Conservation (phyloP, 2,797 vertebrate species). For the Spinibarbus caldwelli region DNA sequence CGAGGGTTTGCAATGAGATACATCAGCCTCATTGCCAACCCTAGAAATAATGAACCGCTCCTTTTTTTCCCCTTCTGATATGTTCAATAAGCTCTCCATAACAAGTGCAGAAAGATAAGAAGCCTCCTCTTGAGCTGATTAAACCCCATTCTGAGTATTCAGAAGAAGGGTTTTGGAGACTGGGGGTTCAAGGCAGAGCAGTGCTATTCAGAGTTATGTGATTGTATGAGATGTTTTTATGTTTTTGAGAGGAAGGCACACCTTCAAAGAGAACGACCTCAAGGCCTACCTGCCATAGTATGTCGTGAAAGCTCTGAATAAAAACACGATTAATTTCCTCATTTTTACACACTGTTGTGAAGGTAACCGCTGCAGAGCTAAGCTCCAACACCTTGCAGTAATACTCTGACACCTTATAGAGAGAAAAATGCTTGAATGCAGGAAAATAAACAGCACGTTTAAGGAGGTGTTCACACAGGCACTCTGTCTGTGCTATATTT, state of each 20-base stretch:
- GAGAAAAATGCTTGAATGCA: neutral
- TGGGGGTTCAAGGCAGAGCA: conserved; percentile 61
- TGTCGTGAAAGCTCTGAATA: neutral
- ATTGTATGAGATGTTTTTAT: conserved; percentile 45
- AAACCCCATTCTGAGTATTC: conserved; percentile 70
- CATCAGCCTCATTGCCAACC: conserved; percentile 78
- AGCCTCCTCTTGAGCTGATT: conserved; percentile 78
- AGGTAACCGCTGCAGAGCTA: conserved; percentile 12
- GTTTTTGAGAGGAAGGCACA: conserved; percentile 39
- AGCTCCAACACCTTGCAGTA: conserved; percentile 6
- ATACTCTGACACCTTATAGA: conserved; percentile 10
- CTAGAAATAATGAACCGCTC: conserved; percentile 81
- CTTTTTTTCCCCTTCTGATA: conserved; percentile 75
- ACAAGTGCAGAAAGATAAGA: conserved; percentile 78
- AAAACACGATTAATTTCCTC: conserved; percentile 31
- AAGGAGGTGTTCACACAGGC: neutral
- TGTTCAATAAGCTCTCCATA: conserved; percentile 79
- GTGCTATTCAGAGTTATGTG: conserved; percentile 60
- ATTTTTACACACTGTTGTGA: conserved; percentile 29
- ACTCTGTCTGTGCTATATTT: neutral
- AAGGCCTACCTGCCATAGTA: conserved; percentile 17
- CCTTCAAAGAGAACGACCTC: conserved; percentile 38
- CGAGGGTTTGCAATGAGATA: conserved; percentile 76
- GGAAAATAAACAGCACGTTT: conserved; percentile 6
- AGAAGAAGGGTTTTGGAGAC: conserved; percentile 66